phyloP scores from a whole-genome alignment of 2,797 vertebrate genomes.

The Capromys pilorides region DNA sequence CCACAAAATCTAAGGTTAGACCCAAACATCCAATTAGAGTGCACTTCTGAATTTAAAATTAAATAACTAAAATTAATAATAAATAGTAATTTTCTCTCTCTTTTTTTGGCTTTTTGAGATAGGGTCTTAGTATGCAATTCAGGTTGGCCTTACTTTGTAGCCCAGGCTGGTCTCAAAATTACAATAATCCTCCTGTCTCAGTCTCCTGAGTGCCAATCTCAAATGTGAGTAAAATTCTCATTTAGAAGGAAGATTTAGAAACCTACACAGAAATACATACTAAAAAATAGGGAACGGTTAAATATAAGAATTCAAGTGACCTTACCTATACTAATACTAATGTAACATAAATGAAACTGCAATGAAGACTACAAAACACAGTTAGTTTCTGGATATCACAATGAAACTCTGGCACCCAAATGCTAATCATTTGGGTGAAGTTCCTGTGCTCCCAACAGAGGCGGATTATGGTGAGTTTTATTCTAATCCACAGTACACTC shows the following conservation, averaged over 20 bases:
- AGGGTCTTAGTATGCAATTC: no score
- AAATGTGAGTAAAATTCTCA: conserved; percentile 42
- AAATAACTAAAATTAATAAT: conserved; percentile 64
- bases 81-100: neutral
- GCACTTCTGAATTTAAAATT: conserved; percentile 27
- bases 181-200: no score
- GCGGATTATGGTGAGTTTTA: conserved; percentile 21
- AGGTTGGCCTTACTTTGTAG: no score
- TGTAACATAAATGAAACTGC: conserved; percentile 47
- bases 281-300: conserved; percentile 53
- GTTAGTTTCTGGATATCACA: conserved; percentile 37
- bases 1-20: conserved; percentile 45
- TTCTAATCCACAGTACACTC: conserved; percentile 23
- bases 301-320: conserved; percentile 51
- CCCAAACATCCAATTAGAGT: neutral
- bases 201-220: neutral
- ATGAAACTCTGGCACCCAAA: neutral
- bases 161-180: no score
- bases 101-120: no score
- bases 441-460: neutral
- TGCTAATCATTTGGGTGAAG: neutral
- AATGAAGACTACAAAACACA: conserved; percentile 47
- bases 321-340: conserved; percentile 18
- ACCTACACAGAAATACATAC: conserved; percentile 35
- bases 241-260: conserved; percentile 49